Evolutionary conservation across 2,797 vertebrate genomes (phyloP).

Genomic region (Sylvia borin): DNA sequence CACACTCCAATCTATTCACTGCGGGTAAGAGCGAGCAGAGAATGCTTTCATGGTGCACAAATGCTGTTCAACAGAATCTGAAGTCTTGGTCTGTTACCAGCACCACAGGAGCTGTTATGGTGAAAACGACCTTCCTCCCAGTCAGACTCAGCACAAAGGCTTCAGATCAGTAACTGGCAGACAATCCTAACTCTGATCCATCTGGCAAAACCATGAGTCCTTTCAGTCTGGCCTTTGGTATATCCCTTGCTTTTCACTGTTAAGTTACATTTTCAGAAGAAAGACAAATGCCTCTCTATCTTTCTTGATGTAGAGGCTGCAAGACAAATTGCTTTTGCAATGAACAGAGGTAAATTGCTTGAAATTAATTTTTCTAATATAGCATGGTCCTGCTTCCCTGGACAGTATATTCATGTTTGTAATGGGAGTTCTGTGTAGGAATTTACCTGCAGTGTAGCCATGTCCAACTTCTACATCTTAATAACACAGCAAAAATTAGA

Average conservation of each 20-base stretch:
- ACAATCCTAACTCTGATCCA: neutral
- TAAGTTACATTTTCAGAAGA: neutral
- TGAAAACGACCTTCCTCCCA: neutral
- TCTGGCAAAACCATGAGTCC: neutral
- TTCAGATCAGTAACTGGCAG: neutral
- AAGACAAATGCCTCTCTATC: neutral
- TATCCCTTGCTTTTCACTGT: neutral
- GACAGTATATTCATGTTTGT: neutral
- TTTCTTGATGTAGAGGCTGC: neutral
- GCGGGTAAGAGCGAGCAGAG: rapidly evolving
- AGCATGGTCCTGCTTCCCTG: neutral
- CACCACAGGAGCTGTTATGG: neutral
- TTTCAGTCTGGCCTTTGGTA: neutral
- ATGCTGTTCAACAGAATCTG: neutral
- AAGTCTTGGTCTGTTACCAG: neutral
- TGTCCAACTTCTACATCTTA: conserved; percentile 33
- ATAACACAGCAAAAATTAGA: conserved; percentile 51
- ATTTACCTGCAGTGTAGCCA: neutral
- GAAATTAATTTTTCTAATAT: conserved; percentile 12
- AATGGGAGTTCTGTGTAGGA: neutral
- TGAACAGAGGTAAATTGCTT: neutral
- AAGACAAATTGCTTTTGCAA: neutral
- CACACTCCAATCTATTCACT: rapidly evolving
- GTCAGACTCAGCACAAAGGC: neutral
- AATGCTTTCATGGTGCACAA: neutral